phyloP scores from a whole-genome alignment of 2,113 vertebrate species.

The Antechinus stuartii region DNA sequence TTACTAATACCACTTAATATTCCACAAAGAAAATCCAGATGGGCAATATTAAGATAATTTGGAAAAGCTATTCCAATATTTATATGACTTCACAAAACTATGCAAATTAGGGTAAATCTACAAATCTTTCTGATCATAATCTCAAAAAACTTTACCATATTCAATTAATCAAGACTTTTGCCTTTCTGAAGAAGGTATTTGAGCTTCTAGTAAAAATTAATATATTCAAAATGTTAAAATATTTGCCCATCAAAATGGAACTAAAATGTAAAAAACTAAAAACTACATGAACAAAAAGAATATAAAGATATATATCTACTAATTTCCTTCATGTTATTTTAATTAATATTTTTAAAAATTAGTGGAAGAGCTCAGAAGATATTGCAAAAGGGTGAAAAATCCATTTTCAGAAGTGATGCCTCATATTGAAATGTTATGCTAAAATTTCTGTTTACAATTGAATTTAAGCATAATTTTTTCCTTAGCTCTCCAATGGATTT shows the following conservation, averaged over 20 bases:
- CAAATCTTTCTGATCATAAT: slow-evolving; percentile 18
- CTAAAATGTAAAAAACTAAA: slow-evolving; percentile 27
- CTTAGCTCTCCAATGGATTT: neutral
- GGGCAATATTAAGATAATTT: slow-evolving; percentile 16
- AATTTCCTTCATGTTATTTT: neutral
- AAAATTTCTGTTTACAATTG: slow-evolving; percentile 2
- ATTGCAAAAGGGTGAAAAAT: neutral
- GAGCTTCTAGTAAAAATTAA: slow-evolving; percentile 17
- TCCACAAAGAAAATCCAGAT: slow-evolving; percentile 45
- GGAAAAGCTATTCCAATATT: neutral
- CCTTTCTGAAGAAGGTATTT: slow-evolving; percentile 45
- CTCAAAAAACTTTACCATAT: neutral
- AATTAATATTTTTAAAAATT: neutral
- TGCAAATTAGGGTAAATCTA: slow-evolving; percentile 47
- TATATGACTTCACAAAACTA: slow-evolving; percentile 41
- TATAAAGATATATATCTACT: neutral
- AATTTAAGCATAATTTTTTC: slow-evolving; percentile 13
- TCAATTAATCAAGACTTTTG: slow-evolving; percentile 44
- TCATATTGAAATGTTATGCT: slow-evolving; percentile 9
- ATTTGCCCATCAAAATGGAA: neutral
- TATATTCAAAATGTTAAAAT: neutral
- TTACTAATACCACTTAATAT: slow-evolving; percentile 27
- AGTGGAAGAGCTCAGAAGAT: neutral
- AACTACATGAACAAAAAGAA: slow-evolving; percentile 24
- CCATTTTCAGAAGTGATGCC: neutral